A percentile compares a stretch with the other conserved stretches of the same genome.
These are phyloP conservation scores for Taurulus bubalis DNA, from an alignment of 2,113 vertebrate genomes.

Conservation along the genomic window DNA sequence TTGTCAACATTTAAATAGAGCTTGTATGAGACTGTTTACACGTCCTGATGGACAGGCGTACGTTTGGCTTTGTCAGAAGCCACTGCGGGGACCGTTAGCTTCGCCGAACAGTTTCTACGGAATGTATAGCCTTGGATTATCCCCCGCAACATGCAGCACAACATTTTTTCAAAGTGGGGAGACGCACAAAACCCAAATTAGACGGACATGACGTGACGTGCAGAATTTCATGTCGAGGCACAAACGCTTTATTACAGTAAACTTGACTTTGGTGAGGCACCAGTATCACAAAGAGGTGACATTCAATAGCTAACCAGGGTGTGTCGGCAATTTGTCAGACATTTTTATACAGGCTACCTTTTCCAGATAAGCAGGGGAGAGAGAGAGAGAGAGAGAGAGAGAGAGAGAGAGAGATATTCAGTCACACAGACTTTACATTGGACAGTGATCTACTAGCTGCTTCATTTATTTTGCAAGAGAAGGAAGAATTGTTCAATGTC, in stretches of 20 bases:
- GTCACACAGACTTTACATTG: background rate
- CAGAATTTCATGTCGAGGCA: conserved; percentile 5
- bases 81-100: conserved; percentile 14
- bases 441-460: background rate
- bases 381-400: no score
- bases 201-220: background rate
- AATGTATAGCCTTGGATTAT: conserved; percentile 34
- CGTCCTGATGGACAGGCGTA: conserved; percentile 34
- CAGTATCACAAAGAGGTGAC: conserved; percentile 26
- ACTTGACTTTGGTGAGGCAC: conserved; percentile 19
- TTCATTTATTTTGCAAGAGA: background rate
- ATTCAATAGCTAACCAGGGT: conserved; percentile 36
- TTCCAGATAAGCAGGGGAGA: conserved; percentile 23
- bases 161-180: conserved; percentile 33
- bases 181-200: conserved; percentile 36
- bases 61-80: conserved; percentile 52
- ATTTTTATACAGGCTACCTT: background rate
- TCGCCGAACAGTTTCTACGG: conserved; percentile 12
- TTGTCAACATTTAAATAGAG: conserved; percentile 30
- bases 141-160: conserved; percentile 6
- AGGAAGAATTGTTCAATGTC: background rate
- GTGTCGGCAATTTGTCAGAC: conserved; percentile 1
- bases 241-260: background rate
- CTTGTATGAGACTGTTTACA: conserved; percentile 36
- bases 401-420: conserved; percentile 19